Percentiles rank a stretch among this genome's conserved stretches.
Evolutionary conservation across 2,113 vertebrate genomes (phyloP).

Genomic region (Ctenomys sociabilis): DNA sequence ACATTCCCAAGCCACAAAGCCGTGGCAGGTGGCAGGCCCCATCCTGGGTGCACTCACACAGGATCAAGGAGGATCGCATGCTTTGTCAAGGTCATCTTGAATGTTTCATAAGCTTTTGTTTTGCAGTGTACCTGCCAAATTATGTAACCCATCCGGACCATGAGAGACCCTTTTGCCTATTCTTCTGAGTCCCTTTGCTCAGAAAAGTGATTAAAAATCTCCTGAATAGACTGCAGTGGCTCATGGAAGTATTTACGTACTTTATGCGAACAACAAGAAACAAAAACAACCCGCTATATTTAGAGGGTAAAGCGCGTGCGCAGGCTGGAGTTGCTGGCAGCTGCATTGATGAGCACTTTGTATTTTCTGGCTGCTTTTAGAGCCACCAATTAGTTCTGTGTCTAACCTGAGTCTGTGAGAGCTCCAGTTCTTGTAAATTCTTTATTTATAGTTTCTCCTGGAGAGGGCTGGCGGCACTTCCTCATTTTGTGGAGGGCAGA

Average conservation of each 20-base stretch:
- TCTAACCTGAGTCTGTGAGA: not conserved
- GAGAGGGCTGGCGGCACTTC: not conserved
- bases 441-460: conserved; percentile 1
- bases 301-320: not conserved
- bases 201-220: conserved; percentile 9
- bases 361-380: not conserved
- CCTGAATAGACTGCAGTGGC: not conserved
- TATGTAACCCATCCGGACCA: not conserved
- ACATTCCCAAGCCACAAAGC: not conserved
- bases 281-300: not conserved
- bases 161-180: not conserved
- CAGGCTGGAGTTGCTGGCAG: not conserved
- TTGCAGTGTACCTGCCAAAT: not conserved
- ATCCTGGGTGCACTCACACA: no score
- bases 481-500: not conserved
- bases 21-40: not conserved
- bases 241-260: not conserved
- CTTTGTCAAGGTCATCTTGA: not conserved
- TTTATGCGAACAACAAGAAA: not conserved
- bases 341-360: not conserved
- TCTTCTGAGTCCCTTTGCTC: not conserved
- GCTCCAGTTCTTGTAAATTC: not conserved
- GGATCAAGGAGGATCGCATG: not conserved
- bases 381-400: not conserved
- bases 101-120: not conserved